These are phyloP conservation scores for Oreotrochilus melanogaster DNA, from an alignment of 2,113 vertebrate genomes.

Conservation along the genomic window DNA sequence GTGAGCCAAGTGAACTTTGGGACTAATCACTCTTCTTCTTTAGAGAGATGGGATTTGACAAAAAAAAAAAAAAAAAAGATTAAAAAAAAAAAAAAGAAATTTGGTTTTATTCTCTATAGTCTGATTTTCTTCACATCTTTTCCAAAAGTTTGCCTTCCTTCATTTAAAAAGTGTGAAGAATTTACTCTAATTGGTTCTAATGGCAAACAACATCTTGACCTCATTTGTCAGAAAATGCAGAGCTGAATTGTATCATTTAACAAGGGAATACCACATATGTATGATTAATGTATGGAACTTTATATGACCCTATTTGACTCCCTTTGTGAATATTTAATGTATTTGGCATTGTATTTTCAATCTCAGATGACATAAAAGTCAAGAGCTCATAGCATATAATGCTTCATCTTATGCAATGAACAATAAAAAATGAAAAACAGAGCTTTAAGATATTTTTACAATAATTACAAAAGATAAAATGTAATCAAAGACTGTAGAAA, in stretches of 20 bases:
- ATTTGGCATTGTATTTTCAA: constrained; percentile 37
- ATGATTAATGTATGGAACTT: constrained; percentile 68
- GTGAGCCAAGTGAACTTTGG: background rate
- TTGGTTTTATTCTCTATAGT: background rate
- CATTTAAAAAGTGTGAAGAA: background rate
- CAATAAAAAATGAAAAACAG: constrained; percentile 13
- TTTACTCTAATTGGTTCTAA: constrained; percentile 56
- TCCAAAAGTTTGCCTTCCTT: constrained; percentile 15
- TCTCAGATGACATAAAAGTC: constrained; percentile 20
- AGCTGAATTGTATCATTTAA: constrained; percentile 36
- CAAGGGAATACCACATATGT: constrained; percentile 59
- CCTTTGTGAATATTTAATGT: constrained; percentile 62
- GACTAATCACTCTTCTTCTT: background rate
- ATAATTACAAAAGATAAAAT: constrained; percentile 38
- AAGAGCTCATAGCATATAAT: background rate
- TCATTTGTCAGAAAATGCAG: constrained; percentile 58
- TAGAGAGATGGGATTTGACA: background rate
- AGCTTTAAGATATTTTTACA: constrained; percentile 25
- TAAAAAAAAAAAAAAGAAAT: background rate
- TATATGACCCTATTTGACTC: constrained; percentile 49
- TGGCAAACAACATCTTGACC: constrained; percentile 58
- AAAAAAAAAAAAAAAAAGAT: background rate
- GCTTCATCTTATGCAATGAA: background rate
- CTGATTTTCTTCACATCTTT: background rate
- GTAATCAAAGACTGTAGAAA: background rate